phyloP scores from a whole-genome alignment of 2,888 invertebrate species.

The Invenusta paracnida region DNA sequence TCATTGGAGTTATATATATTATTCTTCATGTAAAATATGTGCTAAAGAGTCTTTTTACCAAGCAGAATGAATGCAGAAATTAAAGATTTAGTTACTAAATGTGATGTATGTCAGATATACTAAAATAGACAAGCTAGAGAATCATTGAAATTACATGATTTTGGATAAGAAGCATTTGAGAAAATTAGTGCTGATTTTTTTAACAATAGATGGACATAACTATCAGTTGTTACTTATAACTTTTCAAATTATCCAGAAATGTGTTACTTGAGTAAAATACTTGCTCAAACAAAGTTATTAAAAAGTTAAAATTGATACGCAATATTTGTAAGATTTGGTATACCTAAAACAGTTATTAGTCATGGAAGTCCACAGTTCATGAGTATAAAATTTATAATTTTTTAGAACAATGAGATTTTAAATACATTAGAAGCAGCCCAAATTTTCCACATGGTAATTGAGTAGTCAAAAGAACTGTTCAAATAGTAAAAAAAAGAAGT shows the following conservation, averaged over 20 bases:
- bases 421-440: not conserved
- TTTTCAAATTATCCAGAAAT: not conserved
- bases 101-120: not conserved
- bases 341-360: not conserved
- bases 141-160: not conserved
- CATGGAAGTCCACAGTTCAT: not conserved
- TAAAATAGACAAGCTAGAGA: not conserved
- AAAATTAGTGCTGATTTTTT: not conserved
- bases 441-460: not conserved
- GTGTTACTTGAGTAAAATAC: not conserved
- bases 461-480: not conserved
- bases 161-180: not conserved
- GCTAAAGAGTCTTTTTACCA: not conserved
- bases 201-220: not conserved
- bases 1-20: too few relatives aligned
- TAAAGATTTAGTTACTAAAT: not conserved
- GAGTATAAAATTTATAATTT: not conserved
- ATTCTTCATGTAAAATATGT: not conserved
- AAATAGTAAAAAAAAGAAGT: not conserved
- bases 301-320: not conserved
- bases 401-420: not conserved
- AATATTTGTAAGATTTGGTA: not conserved
- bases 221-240: not conserved
- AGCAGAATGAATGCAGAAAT: not conserved
- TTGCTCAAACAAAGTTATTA: not conserved